Base-by-base conservation (phyloP, 64 coral and sea anemone genomes). In the Montipora sp. region DNA sequence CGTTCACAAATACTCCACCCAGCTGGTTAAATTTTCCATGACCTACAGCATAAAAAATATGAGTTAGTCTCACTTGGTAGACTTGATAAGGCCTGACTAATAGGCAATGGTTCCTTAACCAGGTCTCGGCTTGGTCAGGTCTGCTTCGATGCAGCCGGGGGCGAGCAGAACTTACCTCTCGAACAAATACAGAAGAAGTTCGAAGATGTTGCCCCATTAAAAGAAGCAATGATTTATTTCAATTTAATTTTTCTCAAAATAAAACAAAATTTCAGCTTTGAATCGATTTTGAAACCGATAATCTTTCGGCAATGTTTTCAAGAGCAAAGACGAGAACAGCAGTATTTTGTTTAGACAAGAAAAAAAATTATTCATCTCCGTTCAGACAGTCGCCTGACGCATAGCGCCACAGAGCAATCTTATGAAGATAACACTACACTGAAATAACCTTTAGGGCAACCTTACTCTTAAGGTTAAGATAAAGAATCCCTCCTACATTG, bases 1-100 rank as follows among this genome's bases (percentile, higher is more conserved):
- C 95, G 69, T 97, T 97, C 36, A 97, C 93, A 86, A 97, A 97
- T 59, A 97, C 89, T 45, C 95, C 95, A 57, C 95, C 95, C 72
- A 97, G 84, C 48, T 97, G 95, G 58, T 97, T 97, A 2, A 97
- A 61, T 73, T 94, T 92, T 74, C 95, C 95, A 59, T 85, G 82
- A 85, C 82, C 82, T 85, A 36, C 36, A 23, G 18, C 45, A 71
- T 85, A 67, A 72, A 85, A 85, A 44, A 80, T 20, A 24, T 15
- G 2, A 85, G 16, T 71, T 45, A 63, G 19, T 16, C 12, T 19
- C 45, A 22, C 18, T 48, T 51, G 11, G 65, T 51, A 50, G 45
- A 43, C 44, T 9, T 78, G 44, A 78, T 78, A 50, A 85, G 36
- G 82, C 61, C 61, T 85, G 82, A 69, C 82, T 71, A 71, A 85